Conservation (phyloP, 2,113 vertebrate genomes). For the Calidris pugnax region DNA sequence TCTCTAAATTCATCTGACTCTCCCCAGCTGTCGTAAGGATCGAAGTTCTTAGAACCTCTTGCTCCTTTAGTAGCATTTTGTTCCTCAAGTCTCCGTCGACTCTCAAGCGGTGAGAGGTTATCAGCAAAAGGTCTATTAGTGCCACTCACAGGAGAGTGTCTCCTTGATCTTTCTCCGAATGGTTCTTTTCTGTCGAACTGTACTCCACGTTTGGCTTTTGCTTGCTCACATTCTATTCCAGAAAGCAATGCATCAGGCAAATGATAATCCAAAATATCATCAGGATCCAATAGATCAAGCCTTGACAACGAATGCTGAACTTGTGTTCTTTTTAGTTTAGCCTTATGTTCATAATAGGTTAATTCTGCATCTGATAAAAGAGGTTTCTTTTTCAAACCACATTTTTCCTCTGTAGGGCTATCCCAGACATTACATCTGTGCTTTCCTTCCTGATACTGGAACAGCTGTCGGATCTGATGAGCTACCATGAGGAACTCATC, state of each 20-base stretch:
- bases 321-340: slow-evolving; percentile 92
- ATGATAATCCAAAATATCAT: slow-evolving; percentile 78
- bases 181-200: slow-evolving; percentile 80
- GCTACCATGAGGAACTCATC: slow-evolving; percentile 94
- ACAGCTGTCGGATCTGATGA: slow-evolving; percentile 93
- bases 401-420: slow-evolving; percentile 78
- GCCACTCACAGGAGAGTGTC: slow-evolving; percentile 80
- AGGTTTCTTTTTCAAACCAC: slow-evolving; percentile 83
- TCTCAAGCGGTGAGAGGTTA: slow-evolving; percentile 75
- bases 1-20: slow-evolving; percentile 65
- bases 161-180: slow-evolving; percentile 77
- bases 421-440: slow-evolving; percentile 87
- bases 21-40: slow-evolving; percentile 41
- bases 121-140: slow-evolving; percentile 74
- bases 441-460: slow-evolving; percentile 97
- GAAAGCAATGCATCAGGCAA: slow-evolving; percentile 77
- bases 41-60: slow-evolving; percentile 66
- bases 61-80: slow-evolving; percentile 77
- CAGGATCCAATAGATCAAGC: slow-evolving; percentile 80
- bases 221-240: slow-evolving; percentile 80
- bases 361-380: slow-evolving; percentile 86
- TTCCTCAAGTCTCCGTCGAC: slow-evolving; percentile 79
- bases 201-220: slow-evolving; percentile 76
- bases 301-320: slow-evolving; percentile 85
- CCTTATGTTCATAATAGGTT: slow-evolving; percentile 94